Evolutionary conservation across 2,888 invertebrate species (phyloP), one percentile per base, ranked within the genome.

Genomic region (Bruchidius siliquastri): DNA sequence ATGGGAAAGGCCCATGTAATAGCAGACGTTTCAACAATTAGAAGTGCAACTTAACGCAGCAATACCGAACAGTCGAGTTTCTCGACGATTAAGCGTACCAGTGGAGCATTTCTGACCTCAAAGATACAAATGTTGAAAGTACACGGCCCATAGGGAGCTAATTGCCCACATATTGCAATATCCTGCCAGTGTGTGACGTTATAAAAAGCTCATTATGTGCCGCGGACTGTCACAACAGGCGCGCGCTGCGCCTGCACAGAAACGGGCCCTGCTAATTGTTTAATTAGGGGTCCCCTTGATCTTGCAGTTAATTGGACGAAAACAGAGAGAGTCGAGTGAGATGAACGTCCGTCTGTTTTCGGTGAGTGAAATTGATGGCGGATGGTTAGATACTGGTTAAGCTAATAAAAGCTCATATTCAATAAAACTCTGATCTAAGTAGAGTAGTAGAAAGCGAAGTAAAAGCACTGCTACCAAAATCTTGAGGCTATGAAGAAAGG

Each of bases 111-210:
- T 68, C 68, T 21, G 68, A 22, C 68, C 21, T 68, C 21, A 68
- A 21, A 68, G 22, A 68, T 22, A 68, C 21, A 68, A 68, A 68
- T 68, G 68, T 68, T 2, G 21, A 68, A 1, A 68, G 66, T 49
- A 74, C 72, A 79, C 80, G 82, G 78, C 78, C 79, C 82, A 82
- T 82, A 78, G 78, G 77, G 75, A 79, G 73, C 80, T 81, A 82
- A 82, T 82, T 82, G 81, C 81, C 82, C 81, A 74, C 81, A 81
- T 81, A 81, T 77, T 77, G 81, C 80, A 82, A 82, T 82, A 81
- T 82, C 82, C 82, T 80, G 82, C 79, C 77, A 77, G 49, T 49
- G 49, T 49, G 74, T 76, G 74, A 77, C 76, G 74, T 76, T 79
- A 79, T 78, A 80, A 80, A 79, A 79, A 77, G 76, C 77, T 79